These are phyloP conservation scores for Clepsis dumicolana DNA, from an alignment of 2,888 invertebrate species.

Conservation along the genomic window DNA sequence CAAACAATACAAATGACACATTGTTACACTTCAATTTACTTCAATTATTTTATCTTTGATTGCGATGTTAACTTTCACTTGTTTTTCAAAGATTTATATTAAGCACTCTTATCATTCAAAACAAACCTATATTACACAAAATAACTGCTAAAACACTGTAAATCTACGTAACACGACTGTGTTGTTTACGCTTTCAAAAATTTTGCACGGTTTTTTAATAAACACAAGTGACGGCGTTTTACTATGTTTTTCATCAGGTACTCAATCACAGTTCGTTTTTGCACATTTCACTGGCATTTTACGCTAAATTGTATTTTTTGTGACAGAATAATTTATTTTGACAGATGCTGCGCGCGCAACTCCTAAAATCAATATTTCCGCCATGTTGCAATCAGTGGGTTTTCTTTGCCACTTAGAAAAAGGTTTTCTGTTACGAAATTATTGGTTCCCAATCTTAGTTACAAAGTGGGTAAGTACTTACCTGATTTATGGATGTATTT, in stretches of 20 bases:
- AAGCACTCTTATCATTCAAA: not conserved
- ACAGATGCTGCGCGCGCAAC: constrained; percentile 73
- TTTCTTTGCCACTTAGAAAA: constrained; percentile 7
- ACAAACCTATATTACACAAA: not conserved
- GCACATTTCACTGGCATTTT: constrained; percentile 24
- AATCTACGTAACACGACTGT: not conserved
- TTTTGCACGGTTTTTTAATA: not conserved
- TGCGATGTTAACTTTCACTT: constrained; percentile 2
- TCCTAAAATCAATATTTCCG: constrained; percentile 67
- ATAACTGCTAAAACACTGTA: not conserved
- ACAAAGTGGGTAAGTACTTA: no score
- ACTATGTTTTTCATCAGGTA: constrained; percentile 37
- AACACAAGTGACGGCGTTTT: constrained; percentile 9
- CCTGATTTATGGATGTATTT: no score
- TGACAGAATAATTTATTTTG: constrained; percentile 59
- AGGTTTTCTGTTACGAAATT: constrained; percentile 26
- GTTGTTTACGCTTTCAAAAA: not conserved
- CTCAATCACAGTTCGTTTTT: constrained; percentile 40
- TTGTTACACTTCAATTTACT: not conserved
- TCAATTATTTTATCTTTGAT: not conserved
- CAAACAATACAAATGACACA: constrained; percentile 2
- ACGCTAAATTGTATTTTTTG: constrained; percentile 47
- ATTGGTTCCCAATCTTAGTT: no score
- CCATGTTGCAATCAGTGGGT: constrained; percentile 33
- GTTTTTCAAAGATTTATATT: not conserved